Conservation (phyloP, 2,888 invertebrate species). For the Drosophila robusta region DNA sequence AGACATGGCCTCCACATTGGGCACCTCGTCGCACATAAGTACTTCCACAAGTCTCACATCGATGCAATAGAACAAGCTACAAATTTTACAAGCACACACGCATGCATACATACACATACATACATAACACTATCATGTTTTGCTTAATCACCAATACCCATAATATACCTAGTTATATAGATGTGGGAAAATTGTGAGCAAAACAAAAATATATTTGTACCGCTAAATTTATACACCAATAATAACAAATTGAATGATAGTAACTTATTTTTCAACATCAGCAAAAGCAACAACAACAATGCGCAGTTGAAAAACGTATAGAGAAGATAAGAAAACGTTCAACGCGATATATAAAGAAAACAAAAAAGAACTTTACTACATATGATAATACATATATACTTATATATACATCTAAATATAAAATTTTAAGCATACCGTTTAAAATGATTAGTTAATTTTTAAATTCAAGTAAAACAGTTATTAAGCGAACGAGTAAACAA, state of each 20-base stretch:
- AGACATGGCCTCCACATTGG: conserved; percentile 87
- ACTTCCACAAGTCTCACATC: conserved; percentile 86
- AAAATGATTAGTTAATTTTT: conserved; percentile 73
- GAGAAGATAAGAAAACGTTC: conserved; percentile 29
- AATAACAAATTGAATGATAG: conserved; percentile 65
- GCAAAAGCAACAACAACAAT: conserved; percentile 39
- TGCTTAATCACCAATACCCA: conserved; percentile 68
- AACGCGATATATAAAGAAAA: conserved; percentile 36
- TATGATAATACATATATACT: conserved; percentile 59
- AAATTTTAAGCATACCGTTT: conserved; percentile 57
- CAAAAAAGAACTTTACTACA: conserved; percentile 47
- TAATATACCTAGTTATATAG: conserved; percentile 65
- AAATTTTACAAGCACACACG: conserved; percentile 57
- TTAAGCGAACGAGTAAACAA: conserved; percentile 41
- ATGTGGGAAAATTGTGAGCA: conserved; percentile 55
- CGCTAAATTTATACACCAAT: conserved; percentile 61
- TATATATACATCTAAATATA: conserved; percentile 67
- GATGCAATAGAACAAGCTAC: conserved; percentile 84
- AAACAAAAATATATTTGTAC: conserved; percentile 54
- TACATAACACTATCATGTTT: conserved; percentile 57
- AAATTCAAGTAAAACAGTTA: conserved; percentile 66
- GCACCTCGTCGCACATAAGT: conserved; percentile 88
- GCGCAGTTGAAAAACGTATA: conserved; percentile 27
- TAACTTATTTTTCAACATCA: conserved; percentile 70
- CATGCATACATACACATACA: conserved; percentile 16